Conservation (phyloP, 2,888 invertebrate species). For the Drosophila neotestacea region DNA sequence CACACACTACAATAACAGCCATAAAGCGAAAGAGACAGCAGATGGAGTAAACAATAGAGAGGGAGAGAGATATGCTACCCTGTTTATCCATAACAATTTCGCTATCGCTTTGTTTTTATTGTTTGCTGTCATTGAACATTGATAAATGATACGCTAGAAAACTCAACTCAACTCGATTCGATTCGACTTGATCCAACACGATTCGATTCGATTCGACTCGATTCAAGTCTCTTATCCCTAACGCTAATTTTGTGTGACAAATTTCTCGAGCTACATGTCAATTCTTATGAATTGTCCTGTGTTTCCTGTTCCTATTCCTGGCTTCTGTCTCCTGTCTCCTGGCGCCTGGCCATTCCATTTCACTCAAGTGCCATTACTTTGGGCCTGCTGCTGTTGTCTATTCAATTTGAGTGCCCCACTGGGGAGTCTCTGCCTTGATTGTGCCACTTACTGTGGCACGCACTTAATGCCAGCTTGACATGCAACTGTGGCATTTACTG, state of each 20-base stretch:
- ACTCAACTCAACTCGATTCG: constrained; percentile 12
- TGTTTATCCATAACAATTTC: constrained; percentile 26
- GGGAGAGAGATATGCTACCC: background rate
- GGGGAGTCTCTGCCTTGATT: constrained; percentile 32
- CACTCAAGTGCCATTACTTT: constrained; percentile 38
- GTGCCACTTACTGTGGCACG: constrained; percentile 46
- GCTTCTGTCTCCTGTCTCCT: no score
- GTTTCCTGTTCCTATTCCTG: constrained; percentile 6
- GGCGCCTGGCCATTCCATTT: background rate
- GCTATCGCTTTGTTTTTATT: constrained; percentile 65
- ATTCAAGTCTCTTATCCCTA: constrained; percentile 12
- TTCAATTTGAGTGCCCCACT: constrained; percentile 47
- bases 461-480: constrained; percentile 64
- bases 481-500: constrained; percentile 50
- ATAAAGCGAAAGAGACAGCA: constrained; percentile 1
- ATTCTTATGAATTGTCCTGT: constrained; percentile 50
- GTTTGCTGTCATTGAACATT: constrained; percentile 66
- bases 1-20: constrained; percentile 5
- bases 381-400: constrained; percentile 38
- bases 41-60: background rate
- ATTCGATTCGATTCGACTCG: constrained; percentile 9
- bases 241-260: constrained; percentile 76
- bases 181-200: constrained; percentile 11
- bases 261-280: constrained; percentile 63
- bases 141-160: constrained; percentile 55